Evolutionary conservation across 2,888 invertebrate genomes (phyloP).

Genomic region (Galerucella nymphaeae): DNA sequence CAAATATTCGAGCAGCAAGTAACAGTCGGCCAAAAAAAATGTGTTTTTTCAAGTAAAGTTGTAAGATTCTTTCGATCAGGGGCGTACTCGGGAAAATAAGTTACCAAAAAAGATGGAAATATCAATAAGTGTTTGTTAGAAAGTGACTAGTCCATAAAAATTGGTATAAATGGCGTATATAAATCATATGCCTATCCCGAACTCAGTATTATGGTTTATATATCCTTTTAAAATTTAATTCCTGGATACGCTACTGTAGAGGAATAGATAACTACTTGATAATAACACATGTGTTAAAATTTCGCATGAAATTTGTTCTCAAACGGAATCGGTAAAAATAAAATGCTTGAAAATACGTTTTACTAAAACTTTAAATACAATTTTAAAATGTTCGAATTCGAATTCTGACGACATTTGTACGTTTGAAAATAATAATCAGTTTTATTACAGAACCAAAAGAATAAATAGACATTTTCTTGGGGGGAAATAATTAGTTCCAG

Average conservation of each 20-base stretch:
- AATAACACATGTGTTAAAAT: constrained; percentile 33
- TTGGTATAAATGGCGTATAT: no score
- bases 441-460: not conserved
- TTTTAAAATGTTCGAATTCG: constrained; percentile 16
- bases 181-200: no score
- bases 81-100: no score
- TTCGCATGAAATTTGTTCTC: constrained; percentile 31
- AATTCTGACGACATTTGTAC: constrained; percentile 19
- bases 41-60: not conserved
- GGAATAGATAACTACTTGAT: constrained; percentile 35
- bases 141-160: no score
- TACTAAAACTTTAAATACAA: constrained; percentile 18
- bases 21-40: not conserved
- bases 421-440: constrained; percentile 25
- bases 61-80: no score
- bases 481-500: no score
- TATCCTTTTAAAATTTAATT: not conserved
- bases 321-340: constrained; percentile 38
- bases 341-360: constrained; percentile 24
- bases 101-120: no score
- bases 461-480: no score
- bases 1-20: constrained; percentile 25
- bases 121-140: no score
- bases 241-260: constrained; percentile 19
- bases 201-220: no score